A percentile compares a stretch with the other conserved stretches of the same genome.
These are phyloP conservation scores for Manacus vitellinus DNA, from an alignment of 2,113 vertebrate genomes.

Conservation along the genomic window DNA sequence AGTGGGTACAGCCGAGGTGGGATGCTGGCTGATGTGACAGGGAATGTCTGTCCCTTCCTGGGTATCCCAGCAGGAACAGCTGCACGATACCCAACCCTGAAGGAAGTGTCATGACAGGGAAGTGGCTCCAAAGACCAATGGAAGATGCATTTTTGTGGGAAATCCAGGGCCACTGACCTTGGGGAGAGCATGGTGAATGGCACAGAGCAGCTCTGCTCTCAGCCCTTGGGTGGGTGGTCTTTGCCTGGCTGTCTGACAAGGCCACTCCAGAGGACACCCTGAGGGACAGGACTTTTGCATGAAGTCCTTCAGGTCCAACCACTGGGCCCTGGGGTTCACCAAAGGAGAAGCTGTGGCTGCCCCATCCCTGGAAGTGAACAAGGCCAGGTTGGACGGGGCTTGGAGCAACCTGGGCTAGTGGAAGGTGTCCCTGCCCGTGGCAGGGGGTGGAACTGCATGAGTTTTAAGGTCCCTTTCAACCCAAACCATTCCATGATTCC, in stretches of 20 bases:
- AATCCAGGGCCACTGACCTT: not conserved
- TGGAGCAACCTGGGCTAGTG: not conserved
- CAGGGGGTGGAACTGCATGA: not conserved
- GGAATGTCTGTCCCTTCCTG: not conserved
- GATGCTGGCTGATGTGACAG: not conserved
- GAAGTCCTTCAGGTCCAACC: not conserved
- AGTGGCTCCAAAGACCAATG: not conserved
- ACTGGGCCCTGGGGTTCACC: not conserved
- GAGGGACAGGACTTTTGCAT: not conserved
- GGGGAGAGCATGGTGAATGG: not conserved
- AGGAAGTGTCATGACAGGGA: not conserved
- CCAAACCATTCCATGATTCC: not conserved
- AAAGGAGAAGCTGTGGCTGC: not conserved
- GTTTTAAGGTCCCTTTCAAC: not conserved
- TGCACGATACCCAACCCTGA: rapidly evolving
- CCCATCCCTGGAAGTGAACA: not conserved
- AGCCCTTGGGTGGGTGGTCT: not conserved
- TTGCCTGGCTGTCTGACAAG: not conserved
- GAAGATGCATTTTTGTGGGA: not conserved
- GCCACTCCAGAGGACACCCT: not conserved
- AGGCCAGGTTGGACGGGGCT: not conserved
- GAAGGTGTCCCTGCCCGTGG: not conserved
- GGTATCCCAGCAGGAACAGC: not conserved
- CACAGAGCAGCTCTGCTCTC: not conserved
- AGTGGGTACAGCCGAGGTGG: not conserved